Conservation (phyloP, 1,140 invertebrate genomes). For the Drosophila mayri region DNA sequence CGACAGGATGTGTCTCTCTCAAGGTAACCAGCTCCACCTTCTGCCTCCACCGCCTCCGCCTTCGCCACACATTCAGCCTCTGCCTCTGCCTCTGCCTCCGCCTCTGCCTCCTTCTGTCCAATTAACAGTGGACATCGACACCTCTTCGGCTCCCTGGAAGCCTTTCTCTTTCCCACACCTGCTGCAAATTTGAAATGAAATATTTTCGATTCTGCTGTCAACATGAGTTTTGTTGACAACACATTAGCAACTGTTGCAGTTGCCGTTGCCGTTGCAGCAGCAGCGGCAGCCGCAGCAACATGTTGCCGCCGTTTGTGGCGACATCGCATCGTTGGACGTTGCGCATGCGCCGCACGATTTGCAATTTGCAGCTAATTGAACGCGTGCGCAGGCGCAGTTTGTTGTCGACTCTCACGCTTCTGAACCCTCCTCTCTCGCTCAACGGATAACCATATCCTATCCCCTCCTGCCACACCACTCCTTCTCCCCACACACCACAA, state of each 20-base stretch:
- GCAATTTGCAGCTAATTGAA: constrained; percentile 83
- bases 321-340: constrained; percentile 62
- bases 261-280: constrained; percentile 31
- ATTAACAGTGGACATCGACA: constrained; percentile 50
- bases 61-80: background rate
- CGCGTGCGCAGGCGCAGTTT: constrained; percentile 80
- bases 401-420: constrained; percentile 63
- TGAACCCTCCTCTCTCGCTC: constrained; percentile 31
- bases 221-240: constrained; percentile 81
- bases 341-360: constrained; percentile 80
- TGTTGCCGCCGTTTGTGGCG: constrained; percentile 65
- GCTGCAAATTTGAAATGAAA: constrained; percentile 77
- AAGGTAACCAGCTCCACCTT: constrained; percentile 22
- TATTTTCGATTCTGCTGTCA: constrained; percentile 82
- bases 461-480: no score
- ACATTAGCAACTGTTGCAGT: constrained; percentile 76
- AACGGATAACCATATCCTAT: constrained; percentile 7
- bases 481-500: constrained; percentile 18
- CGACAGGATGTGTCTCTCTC: constrained; percentile 54
- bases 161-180: constrained; percentile 60
- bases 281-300: constrained; percentile 57
- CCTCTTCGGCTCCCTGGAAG: constrained; percentile 25
- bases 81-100: background rate
- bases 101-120: constrained; percentile 9
- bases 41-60: background rate